Evolutionary conservation across 1,140 invertebrate species (phyloP), one percentile per base, ranked within the genome.

Genomic region (Drosophila miranda): DNA sequence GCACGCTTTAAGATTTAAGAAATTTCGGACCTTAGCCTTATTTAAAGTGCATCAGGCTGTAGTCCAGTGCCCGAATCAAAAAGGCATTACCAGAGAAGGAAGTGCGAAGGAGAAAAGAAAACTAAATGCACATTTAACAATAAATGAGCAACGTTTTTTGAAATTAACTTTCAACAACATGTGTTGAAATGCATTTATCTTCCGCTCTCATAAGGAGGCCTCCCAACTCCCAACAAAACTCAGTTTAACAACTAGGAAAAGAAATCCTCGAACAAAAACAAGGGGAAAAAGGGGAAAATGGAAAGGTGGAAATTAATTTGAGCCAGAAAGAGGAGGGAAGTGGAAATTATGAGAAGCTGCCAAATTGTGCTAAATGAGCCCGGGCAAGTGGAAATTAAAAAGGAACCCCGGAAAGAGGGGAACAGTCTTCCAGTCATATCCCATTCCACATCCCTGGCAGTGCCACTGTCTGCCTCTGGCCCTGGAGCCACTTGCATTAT

Each of bases 161-260:
- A 87, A 87, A 87, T 87, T 87, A 87, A 87, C 82, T 87, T 87
- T 87, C 82, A 87, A 87, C 82, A 87, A 87, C 82, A 87, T 87
- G 78, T 87, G 82, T 82, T 87, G 70, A 78, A 87, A 82, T 59
- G 82, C 82, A 87, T 87, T 87, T 87, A 87, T 87, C 82, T 87
- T 87, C 78, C 63, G 70, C 60, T 53, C 61, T 74, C 64, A 59
- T 63, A 78, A 71, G 58, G 66, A 71, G 43, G 34, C 19, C 23
- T 21, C 34, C 9, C 34, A 28, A 28, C 19, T 19, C 19, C 19
- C 34, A 11, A 44, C 34, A 28, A 28, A 4, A 43, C 49, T 41
- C 52, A 11, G 41, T 23, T 45, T 28, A 19, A 34, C 34, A 57
- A 38, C 21, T 55, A 11, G 42, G 11, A 19, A 38, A 43, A 44